Base-by-base conservation (phyloP, 2,113 vertebrate species). In the Scortum barcoo region DNA sequence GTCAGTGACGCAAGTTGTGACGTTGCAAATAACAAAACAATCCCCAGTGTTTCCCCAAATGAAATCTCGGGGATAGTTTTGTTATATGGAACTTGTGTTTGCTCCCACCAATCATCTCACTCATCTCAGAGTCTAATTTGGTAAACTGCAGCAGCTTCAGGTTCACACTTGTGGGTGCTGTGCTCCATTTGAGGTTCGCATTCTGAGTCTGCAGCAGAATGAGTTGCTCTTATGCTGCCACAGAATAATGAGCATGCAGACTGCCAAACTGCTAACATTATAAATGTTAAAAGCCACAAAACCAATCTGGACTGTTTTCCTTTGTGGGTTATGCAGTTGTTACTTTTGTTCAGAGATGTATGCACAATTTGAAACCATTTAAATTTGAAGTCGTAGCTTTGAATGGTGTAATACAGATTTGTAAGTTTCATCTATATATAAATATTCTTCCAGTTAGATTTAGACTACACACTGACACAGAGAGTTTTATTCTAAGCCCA, bases 181-280 rank as follows among this genome's bases (percentile, higher is more conserved):
- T 57, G 56, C 22, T 65, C 63, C 6, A n/a, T 57, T 63, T 78
- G 50, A 46, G 12, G 30, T 48, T 54, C 65, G 24, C 71, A 42
- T 16, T 22, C 6, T 14, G 62, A 40, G 20, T 16, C 26, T 72
- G 60, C 54, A 68, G 22, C 78, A 30, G 24, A 57, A 40, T 14
- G 12, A 72, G 13, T 13, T 16, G 28, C 38, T 61, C 33, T 72
- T 72, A 36, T 46, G 19, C 28, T 48, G 44, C 30, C 30, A 76
- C 61, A 54, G 33, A 30, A 57, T 33, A 20, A 30, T 30, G 38
- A 72, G 26, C 3, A 1, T 10, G 10, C 17, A 28, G 17, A 22
- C 36, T n/a, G 19, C 19, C 46, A 30, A 38, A 48, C 26, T 26
- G 30, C 30, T 16, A 53, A 24, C 42, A 28, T 63, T 62, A 54